Base-by-base conservation (phyloP, 1,140 invertebrate genomes). In the Drosophila nasuta region DNA sequence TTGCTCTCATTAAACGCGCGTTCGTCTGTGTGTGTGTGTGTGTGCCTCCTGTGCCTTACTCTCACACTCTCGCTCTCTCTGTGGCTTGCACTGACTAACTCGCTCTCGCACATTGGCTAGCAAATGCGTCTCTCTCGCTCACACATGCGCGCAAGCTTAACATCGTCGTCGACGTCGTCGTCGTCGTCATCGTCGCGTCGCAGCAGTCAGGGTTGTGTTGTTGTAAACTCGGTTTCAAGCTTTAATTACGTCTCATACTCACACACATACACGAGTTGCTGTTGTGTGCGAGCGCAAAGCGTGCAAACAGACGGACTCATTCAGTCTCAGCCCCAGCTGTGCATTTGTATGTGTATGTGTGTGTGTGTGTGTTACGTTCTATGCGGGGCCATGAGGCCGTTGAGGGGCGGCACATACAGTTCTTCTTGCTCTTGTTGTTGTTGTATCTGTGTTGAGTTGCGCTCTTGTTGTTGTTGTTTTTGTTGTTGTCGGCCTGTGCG, bases 211-310 rank as follows among this genome's bases (percentile, higher is more conserved):
- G 82, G 70, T 89, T 89, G 86, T 89, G 86, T 89, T 89, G 79
- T 89, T 89, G 86, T 89, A 89, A 89, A 89, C 85, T 89, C 85
- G 86, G 85, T 89, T 89, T 89, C 81, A 89, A 89, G 86, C 85
- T 89, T 89, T 89, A 89, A 89, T 89, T 89, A 90, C 83, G 82
- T 66, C 73, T 82, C 79, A 83, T 69, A 76, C 48, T 68, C 49
- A 59, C 64, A 57, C 41, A 45, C 58, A 57, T 49, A 64, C 30
- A 38, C 43, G 33, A 2, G 25, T 25, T 30, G 57, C 6, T 10
- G 15, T 11, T n/a, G 51, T 20, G 48, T 65, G 52, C 11, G 58
- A 62, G 56, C 57, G 71, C 65, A 43, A 56, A 66, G 66, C 54
- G 56, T 62, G 66, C 68, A 87, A 87, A 87, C 83, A 87, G 83